Percentiles rank a stretch among this genome's conserved stretches.
Evolutionary conservation across 2,797 vertebrate species (phyloP).

Genomic region (Poeciliopsis paucimaculata): DNA sequence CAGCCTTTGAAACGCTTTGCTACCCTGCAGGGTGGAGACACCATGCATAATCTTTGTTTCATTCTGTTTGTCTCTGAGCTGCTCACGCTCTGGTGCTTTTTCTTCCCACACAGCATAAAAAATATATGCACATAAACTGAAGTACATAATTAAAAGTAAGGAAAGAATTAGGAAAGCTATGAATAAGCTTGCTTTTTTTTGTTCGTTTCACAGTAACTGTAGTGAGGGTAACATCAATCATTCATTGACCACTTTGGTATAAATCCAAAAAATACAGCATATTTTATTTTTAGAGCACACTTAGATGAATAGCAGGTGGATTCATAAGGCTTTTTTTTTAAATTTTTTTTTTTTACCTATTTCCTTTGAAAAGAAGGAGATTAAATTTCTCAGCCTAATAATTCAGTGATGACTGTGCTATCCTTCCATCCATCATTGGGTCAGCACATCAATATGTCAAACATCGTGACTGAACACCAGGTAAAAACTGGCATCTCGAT

Average conservation of each 20-base stretch:
- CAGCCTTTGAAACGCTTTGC: constrained; percentile 55
- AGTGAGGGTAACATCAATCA: constrained; percentile 1
- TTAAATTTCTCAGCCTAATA: not conserved
- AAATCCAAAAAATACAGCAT: constrained; percentile 2
- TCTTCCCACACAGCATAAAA: constrained; percentile 18
- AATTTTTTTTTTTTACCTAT: not conserved
- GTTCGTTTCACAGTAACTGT: not conserved
- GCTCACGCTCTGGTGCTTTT: constrained; percentile 21
- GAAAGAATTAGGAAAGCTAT: constrained; percentile 22
- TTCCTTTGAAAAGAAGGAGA: not conserved
- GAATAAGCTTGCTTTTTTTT: not conserved
- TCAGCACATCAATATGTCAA: constrained; percentile 1
- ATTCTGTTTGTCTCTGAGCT: constrained; percentile 35
- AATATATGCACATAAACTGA: constrained; percentile 18
- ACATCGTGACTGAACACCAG: not conserved
- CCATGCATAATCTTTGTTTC: constrained; percentile 50
- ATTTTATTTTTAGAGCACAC: constrained; percentile 7
- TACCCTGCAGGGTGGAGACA: constrained; percentile 52
- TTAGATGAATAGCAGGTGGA: constrained; percentile 4
- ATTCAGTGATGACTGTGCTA: not conserved
- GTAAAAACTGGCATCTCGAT: not conserved
- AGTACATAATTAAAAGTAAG: constrained; percentile 18
- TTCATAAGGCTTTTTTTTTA: constrained; percentile 7
- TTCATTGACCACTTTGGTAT: constrained; percentile 1
- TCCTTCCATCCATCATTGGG: not conserved